Evolutionary conservation across 2,888 invertebrate species (phyloP), one percentile per base, ranked within the genome.

Genomic region (Patella caerulea): DNA sequence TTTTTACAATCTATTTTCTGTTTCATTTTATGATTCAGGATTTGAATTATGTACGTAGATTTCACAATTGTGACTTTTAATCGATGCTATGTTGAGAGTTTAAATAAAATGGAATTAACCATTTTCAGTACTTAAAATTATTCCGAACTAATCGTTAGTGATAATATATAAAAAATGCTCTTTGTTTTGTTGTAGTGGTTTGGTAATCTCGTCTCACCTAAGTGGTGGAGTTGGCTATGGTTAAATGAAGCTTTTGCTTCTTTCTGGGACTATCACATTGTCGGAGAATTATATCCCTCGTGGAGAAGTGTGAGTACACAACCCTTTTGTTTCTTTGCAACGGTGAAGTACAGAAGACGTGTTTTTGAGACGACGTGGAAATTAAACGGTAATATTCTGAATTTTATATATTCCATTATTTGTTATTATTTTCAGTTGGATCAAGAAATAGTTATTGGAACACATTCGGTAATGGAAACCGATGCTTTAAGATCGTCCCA

Each of bases 401-500:
- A 45, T 45, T 7, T 45, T 45, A 45, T 45, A 45, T 45, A 34
- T 45, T 45, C 45, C 45, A 45, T 45, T 45, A 45, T 45, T 45
- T 45, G 7, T 45, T 45, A 45, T 9, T 45, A 9, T 45, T 45
- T 45, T 9, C 9, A 45, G 45, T 4, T 1, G 45, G 45, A 45
- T 0, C 4, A 5, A 45, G 45, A 45, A 45, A 7, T 7, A 45
- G 9, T 9, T 45, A 45, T 45, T 55, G 80, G 78, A 19, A n/a
- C 85, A n/a, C 84, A 86, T 52, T 73, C 71, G n/a, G 85, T 84
- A 15, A 82, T 87, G 65, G 73, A 77, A 14, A 78, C 79, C 70
- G 98, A 98, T 89, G 94, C 96, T 0, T 95, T 95, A 71, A 91
- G 95, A 3, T 95, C 95, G 70, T 96, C 97, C 5, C 98, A 97